Percentiles rank a stretch among this genome's conserved stretches.
Evolutionary conservation across 2,797 vertebrate species (phyloP).

Genomic region (Moxostoma hubbsi): DNA sequence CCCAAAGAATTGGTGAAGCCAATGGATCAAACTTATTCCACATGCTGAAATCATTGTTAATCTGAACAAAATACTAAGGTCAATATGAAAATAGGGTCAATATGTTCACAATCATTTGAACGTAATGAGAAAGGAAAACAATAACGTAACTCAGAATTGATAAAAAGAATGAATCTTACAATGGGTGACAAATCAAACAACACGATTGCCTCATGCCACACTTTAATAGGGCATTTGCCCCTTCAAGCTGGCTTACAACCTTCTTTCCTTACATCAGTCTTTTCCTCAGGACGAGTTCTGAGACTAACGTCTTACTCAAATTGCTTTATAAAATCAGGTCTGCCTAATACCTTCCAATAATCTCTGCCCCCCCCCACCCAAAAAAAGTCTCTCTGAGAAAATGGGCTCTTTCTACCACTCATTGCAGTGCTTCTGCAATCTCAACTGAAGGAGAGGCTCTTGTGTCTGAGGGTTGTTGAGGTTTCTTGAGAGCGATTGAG

Average conservation of each 20-base stretch:
- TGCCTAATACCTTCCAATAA: slow-evolving; percentile 57
- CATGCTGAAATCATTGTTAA: no score
- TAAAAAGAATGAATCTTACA: no score
- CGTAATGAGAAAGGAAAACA: no score
- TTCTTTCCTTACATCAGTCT: background rate
- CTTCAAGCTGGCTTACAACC: slow-evolving; percentile 31
- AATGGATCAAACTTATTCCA: no score
- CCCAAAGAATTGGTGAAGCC: no score
- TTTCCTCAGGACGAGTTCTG: background rate
- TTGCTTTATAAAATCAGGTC: background rate
- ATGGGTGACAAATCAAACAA: no score
- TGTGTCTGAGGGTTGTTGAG: slow-evolving; percentile 65
- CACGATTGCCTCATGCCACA: slow-evolving; percentile 45
- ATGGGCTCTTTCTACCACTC: background rate
- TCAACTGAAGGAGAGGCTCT: slow-evolving; percentile 63
- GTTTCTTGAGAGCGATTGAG: slow-evolving; percentile 68
- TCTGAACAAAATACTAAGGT: no score
- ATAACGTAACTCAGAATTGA: no score
- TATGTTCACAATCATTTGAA: no score
- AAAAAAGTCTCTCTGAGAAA: background rate
- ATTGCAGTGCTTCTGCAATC: background rate
- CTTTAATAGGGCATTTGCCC: slow-evolving; percentile 54
- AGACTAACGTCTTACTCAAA: background rate
- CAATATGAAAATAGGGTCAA: no score
- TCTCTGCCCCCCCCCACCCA: background rate